phyloP scores from a whole-genome alignment of 2,888 invertebrate species.

The Rhyacophila evoluta region DNA sequence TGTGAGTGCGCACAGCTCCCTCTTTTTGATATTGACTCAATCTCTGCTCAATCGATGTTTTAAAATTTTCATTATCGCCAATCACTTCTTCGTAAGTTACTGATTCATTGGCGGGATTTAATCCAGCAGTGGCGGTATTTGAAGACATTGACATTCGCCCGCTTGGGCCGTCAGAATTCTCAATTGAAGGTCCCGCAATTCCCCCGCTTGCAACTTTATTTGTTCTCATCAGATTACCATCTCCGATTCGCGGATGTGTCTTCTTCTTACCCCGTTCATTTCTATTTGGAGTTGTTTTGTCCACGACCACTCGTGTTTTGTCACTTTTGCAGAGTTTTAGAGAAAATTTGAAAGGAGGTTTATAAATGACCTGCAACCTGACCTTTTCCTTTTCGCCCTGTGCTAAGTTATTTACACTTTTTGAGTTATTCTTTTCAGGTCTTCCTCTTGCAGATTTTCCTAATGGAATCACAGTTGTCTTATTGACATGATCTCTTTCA shows the following conservation, averaged over 20 bases:
- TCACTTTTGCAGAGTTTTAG: constrained; percentile 81
- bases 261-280: constrained; percentile 56
- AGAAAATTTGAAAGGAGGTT: constrained; percentile 89
- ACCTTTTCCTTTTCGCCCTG: constrained; percentile 74
- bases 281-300: constrained; percentile 67
- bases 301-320: constrained; percentile 74
- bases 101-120: constrained; percentile 59
- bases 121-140: constrained; percentile 59
- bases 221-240: constrained; percentile 61
- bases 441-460: constrained; percentile 64
- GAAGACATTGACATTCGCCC: constrained; percentile 61
- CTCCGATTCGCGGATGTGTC: constrained; percentile 56
- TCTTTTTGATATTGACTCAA: constrained; percentile 62
- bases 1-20: constrained; percentile 59
- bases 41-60: constrained; percentile 67
- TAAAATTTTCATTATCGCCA: constrained; percentile 63
- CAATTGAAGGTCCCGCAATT: constrained; percentile 58
- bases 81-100: constrained; percentile 61
- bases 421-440: constrained; percentile 68
- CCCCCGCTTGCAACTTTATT: constrained; percentile 57
- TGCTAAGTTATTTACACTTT: constrained; percentile 79
- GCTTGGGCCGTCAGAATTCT: constrained; percentile 60
- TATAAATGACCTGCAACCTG: constrained; percentile 86
- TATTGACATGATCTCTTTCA: constrained; percentile 67
- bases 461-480: constrained; percentile 65